Conservation (phyloP, 2,888 invertebrate species). For the Thereva nobilitata region DNA sequence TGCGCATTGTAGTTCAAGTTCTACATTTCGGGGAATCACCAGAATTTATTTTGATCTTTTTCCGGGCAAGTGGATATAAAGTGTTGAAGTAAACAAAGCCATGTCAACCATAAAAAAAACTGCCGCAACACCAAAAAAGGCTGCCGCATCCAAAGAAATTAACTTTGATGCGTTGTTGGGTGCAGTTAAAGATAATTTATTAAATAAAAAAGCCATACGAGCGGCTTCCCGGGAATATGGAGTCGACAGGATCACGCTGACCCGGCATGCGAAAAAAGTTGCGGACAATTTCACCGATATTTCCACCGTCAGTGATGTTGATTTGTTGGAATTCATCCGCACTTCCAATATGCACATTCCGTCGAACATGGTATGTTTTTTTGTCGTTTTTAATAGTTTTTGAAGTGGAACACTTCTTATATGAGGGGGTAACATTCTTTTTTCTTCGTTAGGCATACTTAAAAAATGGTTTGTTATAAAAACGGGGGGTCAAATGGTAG, state of each 20-base stretch:
- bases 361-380: neutral
- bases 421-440: too few species aligned
- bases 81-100: too few species aligned
- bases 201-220: neutral
- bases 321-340: neutral
- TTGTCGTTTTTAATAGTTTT: too few species aligned
- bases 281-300: neutral
- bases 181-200: neutral
- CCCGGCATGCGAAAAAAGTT: neutral
- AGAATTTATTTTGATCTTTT: too few species aligned
- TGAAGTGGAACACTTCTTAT: too few species aligned
- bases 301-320: neutral
- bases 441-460: too few species aligned
- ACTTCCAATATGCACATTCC: neutral
- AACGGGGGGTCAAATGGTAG: too few species aligned
- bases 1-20: too few species aligned
- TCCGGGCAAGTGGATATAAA: too few species aligned
- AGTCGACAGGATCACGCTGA: neutral
- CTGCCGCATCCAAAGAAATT: neutral
- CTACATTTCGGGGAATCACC: too few species aligned
- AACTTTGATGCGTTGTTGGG: neutral
- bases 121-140: neutral
- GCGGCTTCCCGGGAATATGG: neutral
- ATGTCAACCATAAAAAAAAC: too few species aligned
- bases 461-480: too few species aligned